Evolutionary conservation across 2,888 invertebrate species (phyloP), one percentile per base, ranked within the genome.

Genomic region (Limenitis camilla): DNA sequence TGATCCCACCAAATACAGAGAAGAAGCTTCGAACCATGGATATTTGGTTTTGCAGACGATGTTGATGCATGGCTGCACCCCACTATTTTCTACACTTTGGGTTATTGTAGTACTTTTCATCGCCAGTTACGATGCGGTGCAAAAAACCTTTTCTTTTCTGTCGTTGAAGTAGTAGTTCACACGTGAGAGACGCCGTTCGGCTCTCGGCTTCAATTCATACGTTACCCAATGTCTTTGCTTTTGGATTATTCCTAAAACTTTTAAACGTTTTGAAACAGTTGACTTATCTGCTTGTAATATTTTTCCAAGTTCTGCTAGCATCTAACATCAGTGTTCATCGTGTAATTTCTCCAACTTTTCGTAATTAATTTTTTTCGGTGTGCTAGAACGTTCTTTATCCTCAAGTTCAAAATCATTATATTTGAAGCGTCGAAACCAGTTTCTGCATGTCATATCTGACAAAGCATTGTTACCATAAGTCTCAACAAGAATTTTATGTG

Each of bases 161-260:
- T 31, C 43, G 36, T 41, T 41, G 38, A 43, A 53, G 45, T 45
- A 58, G 40, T 27, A 40, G 38, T 57, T 53, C 49, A 56, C 52
- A 52, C n/a, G 40, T 43, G 36, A 58, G 48, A 57, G 61, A 55
- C 41, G 55, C 10, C 51, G 56, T 27, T 60, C 56, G 42, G 57
- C 48, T 58, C 56, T 59, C 50, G 50, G 55, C 47, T 59, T 60
- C 55, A 61, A 53, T 7, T 61, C 52, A 51, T 56, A 53, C 19
- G 51, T 39, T 6, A 48, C 39, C 47, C 29, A 47, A 47, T 47
- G 40, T 31, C 43, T 32, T 48, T 43, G 45, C 30, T 45, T 49
- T n/a, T 51, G 43, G 38, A 48, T 43, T 36, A 49, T 56, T 45
- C 48, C 50, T n/a, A 38, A 40, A n/a, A 40, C 27, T 38, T 52